Percentiles rank a stretch among this genome's conserved stretches.
phyloP scores from a whole-genome alignment of 35 echinoderm and acorn worm species.

The Stichopus chloronotus region DNA sequence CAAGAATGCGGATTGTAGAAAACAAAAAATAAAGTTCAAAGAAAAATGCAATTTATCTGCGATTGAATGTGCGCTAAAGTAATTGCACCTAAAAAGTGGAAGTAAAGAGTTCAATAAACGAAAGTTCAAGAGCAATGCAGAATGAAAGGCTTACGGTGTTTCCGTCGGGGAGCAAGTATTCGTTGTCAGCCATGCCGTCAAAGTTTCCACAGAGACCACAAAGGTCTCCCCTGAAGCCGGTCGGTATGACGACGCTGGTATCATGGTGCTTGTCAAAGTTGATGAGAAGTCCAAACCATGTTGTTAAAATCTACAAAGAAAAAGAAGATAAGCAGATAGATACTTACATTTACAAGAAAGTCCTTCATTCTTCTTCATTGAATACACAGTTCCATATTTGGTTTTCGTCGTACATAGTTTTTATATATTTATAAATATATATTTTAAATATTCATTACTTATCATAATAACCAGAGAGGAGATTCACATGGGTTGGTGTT shows the following conservation, averaged over 20 bases:
- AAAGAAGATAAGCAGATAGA: background rate
- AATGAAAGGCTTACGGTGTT: constrained; percentile 53
- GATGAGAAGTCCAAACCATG: background rate
- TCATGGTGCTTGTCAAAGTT: constrained; percentile 5
- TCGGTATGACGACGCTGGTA: background rate
- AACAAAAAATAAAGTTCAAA: background rate
- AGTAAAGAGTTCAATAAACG: no score
- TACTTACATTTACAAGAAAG: background rate
- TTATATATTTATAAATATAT: no score
- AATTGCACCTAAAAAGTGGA: background rate
- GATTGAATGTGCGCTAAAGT: background rate
- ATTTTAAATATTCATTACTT: no score
- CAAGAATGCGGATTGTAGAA: background rate
- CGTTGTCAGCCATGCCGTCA: constrained; percentile 70
- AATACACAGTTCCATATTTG: no score
- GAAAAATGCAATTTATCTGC: background rate
- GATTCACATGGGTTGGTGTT: no score
- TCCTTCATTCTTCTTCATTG: no score
- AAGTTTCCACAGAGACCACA: constrained; percentile 94
- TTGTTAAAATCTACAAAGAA: constrained; percentile 6
- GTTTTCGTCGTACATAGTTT: background rate
- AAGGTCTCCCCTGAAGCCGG: constrained; percentile 40
- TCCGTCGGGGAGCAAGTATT: constrained; percentile 75
- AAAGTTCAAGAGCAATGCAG: no score
- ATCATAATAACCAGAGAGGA: no score